phyloP scores from a whole-genome alignment of 2,113 vertebrate species.

The Ictalurus furcatus region DNA sequence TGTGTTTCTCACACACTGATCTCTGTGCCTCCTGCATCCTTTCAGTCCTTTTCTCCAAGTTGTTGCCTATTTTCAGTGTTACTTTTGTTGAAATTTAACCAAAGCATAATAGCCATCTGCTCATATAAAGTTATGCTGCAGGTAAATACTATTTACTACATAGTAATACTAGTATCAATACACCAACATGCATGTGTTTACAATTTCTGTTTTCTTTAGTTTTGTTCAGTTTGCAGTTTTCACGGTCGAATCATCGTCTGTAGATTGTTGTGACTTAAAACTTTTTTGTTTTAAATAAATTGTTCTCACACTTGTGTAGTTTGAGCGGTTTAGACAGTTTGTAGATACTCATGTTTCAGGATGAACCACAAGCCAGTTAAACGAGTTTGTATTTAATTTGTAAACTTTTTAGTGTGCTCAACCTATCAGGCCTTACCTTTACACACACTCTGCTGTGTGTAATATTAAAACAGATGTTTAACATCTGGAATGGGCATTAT shows the following conservation, averaged over 20 bases:
- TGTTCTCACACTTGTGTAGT: neutral
- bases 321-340: neutral
- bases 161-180: neutral
- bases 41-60: neutral
- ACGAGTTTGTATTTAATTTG: constrained; percentile 10
- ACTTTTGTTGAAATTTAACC: neutral
- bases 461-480: constrained; percentile 5
- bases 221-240: neutral
- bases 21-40: constrained; percentile 33
- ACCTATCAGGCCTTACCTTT: constrained; percentile 30
- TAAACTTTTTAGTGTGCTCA: constrained; percentile 29
- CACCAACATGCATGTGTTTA: neutral
- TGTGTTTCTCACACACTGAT: neutral
- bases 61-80: neutral
- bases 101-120: neutral
- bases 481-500: constrained; percentile 31
- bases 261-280: neutral
- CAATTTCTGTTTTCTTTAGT: neutral
- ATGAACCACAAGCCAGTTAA: neutral
- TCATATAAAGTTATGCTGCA: neutral
- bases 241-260: neutral
- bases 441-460: neutral
- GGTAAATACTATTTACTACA: neutral
- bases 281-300: neutral
- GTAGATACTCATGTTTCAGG: neutral